A percentile compares a stretch with the other conserved stretches of the same genome.
These are phyloP conservation scores for Hippasteria phrygiana DNA, from an alignment of 53 echinoderm and acorn worm genomes.

Conservation along the genomic window DNA sequence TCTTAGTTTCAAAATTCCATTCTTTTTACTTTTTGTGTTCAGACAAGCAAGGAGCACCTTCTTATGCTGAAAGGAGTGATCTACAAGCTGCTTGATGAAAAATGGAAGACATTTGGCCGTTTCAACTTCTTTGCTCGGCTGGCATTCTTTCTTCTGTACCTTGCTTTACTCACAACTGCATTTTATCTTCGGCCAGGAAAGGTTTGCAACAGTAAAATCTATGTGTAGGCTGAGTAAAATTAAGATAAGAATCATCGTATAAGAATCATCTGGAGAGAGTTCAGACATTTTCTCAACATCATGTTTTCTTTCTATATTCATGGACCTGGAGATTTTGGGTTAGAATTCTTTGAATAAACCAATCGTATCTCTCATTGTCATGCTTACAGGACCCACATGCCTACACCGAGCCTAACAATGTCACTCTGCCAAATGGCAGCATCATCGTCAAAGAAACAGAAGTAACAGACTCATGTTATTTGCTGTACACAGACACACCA, in stretches of 20 bases:
- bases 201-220: slow-evolving; percentile 45
- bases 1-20: background rate
- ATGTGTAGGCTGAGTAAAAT: background rate
- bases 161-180: slow-evolving; percentile 76
- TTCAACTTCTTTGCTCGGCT: slow-evolving; percentile 82
- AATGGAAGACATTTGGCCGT: slow-evolving; percentile 94
- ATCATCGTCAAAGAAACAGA: slow-evolving; percentile 19
- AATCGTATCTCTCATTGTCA: too few relatives aligned
- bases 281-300: background rate
- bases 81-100: slow-evolving; percentile 84
- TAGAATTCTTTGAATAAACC: too few relatives aligned
- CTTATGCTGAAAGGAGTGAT: slow-evolving; percentile 85
- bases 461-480: slow-evolving; percentile 61
- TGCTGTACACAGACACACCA: slow-evolving; percentile 75
- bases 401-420: background rate
- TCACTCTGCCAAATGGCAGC: slow-evolving; percentile 52
- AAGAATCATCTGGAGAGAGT: too few relatives aligned
- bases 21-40: background rate
- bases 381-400: slow-evolving; percentile 43
- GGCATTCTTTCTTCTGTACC: slow-evolving; percentile 79
- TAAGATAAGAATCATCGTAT: background rate
- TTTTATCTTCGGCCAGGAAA: slow-evolving; percentile 91
- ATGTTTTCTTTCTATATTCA: too few relatives aligned
- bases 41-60: slow-evolving; percentile 81
- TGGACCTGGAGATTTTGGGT: too few relatives aligned